These are phyloP conservation scores for Sphaeramia orbicularis DNA, from an alignment of 2,797 vertebrate genomes.

Conservation along the genomic window DNA sequence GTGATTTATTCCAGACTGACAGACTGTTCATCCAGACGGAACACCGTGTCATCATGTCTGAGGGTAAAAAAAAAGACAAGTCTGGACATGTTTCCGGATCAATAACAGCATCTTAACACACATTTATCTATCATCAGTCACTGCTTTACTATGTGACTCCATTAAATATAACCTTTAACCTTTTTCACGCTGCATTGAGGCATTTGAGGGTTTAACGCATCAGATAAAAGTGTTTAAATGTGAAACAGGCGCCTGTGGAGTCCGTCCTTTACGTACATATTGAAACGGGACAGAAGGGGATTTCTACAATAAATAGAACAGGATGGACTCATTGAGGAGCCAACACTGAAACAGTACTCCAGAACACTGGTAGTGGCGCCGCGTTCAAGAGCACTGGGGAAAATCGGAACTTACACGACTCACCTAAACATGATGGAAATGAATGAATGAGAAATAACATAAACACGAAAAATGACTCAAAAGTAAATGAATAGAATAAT, in stretches of 20 bases:
- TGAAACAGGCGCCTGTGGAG: too few relatives aligned
- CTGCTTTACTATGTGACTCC: too few relatives aligned
- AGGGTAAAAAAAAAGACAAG: neutral
- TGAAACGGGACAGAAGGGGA: conserved; percentile 22
- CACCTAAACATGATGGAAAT: too few relatives aligned
- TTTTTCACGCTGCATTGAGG: too few relatives aligned
- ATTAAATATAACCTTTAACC: too few relatives aligned
- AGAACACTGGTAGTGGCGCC: conserved; percentile 37
- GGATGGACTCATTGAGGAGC: conserved; percentile 53
- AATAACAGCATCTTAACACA: too few relatives aligned
- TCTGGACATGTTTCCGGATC: too few relatives aligned
- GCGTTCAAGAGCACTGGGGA: conserved; percentile 58
- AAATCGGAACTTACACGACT: rapidly evolving
- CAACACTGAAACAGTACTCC: conserved; percentile 74
- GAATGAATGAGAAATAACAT: neutral
- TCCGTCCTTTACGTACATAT: neutral
- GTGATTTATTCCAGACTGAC: too few relatives aligned
- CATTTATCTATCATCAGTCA: too few relatives aligned
- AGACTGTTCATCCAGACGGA: neutral
- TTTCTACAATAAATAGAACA: conserved; percentile 64
- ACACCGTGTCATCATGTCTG: neutral
- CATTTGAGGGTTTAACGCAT: too few relatives aligned
- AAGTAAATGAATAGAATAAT: neutral
- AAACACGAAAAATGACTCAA: neutral
- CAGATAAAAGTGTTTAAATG: too few relatives aligned